Evolutionary conservation across 2,797 vertebrate species (phyloP).

Genomic region (Phoeniculus purpureus): DNA sequence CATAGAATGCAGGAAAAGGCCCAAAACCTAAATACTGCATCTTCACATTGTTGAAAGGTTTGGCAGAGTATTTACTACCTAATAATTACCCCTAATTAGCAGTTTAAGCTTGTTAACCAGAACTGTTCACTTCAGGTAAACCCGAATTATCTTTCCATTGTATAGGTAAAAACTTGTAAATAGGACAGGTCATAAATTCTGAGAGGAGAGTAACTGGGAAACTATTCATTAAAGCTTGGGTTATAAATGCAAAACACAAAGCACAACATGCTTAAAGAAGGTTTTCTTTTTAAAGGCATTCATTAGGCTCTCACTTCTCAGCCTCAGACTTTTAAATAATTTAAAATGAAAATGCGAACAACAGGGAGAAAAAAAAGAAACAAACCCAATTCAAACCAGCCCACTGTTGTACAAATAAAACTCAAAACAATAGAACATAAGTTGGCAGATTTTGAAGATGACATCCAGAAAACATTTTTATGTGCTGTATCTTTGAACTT

Average conservation of each 20-base stretch:
- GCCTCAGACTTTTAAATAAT: conserved; percentile 68
- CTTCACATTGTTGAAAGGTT: background rate
- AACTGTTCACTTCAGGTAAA: conserved; percentile 55
- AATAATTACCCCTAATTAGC: conserved; percentile 40
- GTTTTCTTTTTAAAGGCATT: conserved; percentile 68
- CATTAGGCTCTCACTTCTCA: conserved; percentile 65
- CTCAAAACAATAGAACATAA: conserved; percentile 23
- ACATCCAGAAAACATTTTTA: conserved; percentile 40
- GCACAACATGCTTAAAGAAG: conserved; percentile 26
- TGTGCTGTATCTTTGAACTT: conserved; percentile 36
- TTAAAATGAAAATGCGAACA: conserved; percentile 59
- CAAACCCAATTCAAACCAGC: conserved; percentile 56
- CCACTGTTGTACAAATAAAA: conserved; percentile 51
- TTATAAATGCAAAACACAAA: conserved; percentile 67
- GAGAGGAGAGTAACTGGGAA: conserved; percentile 51
- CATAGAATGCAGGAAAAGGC: background rate
- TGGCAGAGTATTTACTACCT: conserved; percentile 31
- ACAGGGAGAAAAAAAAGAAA: background rate
- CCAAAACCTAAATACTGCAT: background rate
- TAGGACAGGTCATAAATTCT: conserved; percentile 59
- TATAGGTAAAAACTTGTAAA: conserved; percentile 58
- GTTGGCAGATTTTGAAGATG: conserved; percentile 41
- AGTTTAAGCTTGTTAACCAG: conserved; percentile 50
- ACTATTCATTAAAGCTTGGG: conserved; percentile 52
- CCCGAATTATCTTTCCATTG: conserved; percentile 45